Evolutionary conservation across 2,113 vertebrate species (phyloP).

Genomic region (Xenopus borealis): DNA sequence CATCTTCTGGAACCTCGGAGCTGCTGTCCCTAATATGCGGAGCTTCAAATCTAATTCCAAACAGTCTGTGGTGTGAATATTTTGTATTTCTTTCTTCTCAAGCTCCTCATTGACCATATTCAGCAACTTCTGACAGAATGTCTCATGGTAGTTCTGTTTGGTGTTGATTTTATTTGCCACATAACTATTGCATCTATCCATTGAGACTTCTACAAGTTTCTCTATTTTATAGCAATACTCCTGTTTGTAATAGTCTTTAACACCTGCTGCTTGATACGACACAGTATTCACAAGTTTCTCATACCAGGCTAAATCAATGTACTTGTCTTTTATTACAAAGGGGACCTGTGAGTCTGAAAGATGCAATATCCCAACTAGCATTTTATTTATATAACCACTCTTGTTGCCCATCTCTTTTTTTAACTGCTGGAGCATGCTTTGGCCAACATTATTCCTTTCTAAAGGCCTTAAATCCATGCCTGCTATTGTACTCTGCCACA

Average conservation of each 20-base stretch:
- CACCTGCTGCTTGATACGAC: constrained; percentile 14
- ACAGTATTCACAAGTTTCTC: background rate
- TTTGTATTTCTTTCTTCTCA: background rate
- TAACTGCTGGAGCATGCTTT: constrained; percentile 53
- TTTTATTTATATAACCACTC: constrained; percentile 53
- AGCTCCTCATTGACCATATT: constrained; percentile 54
- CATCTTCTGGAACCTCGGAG: constrained; percentile 30
- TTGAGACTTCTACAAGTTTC: constrained; percentile 50
- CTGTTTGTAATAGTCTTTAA: constrained; percentile 58
- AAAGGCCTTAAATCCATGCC: constrained; percentile 43
- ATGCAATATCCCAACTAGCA: constrained; percentile 47
- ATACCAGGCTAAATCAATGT: constrained; percentile 49
- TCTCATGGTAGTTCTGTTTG: constrained; percentile 55
- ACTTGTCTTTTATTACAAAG: constrained; percentile 54
- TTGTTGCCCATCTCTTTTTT: constrained; percentile 56
- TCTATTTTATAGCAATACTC: constrained; percentile 55
- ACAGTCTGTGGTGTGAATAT: background rate
- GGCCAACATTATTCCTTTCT: constrained; percentile 55
- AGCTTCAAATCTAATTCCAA: constrained; percentile 45
- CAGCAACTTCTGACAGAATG: constrained; percentile 51
- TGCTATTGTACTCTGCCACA: constrained; percentile 57
- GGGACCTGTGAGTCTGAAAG: constrained; percentile 8
- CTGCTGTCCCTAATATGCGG: constrained; percentile 22
- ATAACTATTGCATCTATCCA: constrained; percentile 53
- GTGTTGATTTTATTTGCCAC: constrained; percentile 50